These are phyloP conservation scores for Lepisosteus oculatus DNA, from an alignment of 2,113 vertebrate genomes.

Conservation along the genomic window DNA sequence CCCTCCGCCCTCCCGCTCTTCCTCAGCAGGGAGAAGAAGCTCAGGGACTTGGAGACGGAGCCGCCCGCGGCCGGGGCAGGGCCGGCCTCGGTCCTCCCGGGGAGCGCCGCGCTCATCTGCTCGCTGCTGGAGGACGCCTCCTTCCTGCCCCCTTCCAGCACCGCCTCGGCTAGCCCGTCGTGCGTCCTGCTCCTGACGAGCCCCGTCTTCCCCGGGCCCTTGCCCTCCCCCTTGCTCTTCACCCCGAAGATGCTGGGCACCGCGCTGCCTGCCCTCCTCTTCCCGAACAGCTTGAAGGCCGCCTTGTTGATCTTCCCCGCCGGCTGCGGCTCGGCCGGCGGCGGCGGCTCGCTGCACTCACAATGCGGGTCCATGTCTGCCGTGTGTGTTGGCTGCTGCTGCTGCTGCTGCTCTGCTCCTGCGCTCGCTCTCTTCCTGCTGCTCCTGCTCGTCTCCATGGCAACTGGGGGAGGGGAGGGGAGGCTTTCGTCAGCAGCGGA, in stretches of 20 bases:
- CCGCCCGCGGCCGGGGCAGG: slow-evolving; percentile 45
- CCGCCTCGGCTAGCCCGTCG: slow-evolving; percentile 76
- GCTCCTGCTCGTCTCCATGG: slow-evolving; percentile 82
- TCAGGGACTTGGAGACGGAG: slow-evolving; percentile 84
- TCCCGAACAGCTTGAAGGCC: slow-evolving; percentile 93
- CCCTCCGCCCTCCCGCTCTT: slow-evolving; percentile 65
- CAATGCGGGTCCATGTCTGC: slow-evolving; percentile 87
- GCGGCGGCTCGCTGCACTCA: slow-evolving; percentile 73
- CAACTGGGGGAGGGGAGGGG: slow-evolving; percentile 76
- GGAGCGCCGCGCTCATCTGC: slow-evolving; percentile 44
- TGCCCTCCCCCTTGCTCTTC: slow-evolving; percentile 78
- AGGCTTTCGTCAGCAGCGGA: slow-evolving; percentile 83
- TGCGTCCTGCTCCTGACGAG: slow-evolving; percentile 76
- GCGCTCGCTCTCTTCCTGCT: slow-evolving; percentile 69
- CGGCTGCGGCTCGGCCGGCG: slow-evolving; percentile 70
- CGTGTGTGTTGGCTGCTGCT: slow-evolving; percentile 45
- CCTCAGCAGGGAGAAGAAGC: slow-evolving; percentile 81
- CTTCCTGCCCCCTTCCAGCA: slow-evolving; percentile 65
- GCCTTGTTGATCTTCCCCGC: slow-evolving; percentile 92
- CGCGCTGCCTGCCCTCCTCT: slow-evolving; percentile 79
- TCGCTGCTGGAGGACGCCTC: slow-evolving; percentile 61
- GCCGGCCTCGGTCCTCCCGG: slow-evolving; percentile 32
- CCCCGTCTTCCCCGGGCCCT: slow-evolving; percentile 64
- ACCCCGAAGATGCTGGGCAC: slow-evolving; percentile 92
- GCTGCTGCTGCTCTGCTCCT: slow-evolving; percentile 64